Evolutionary conservation across 2,888 invertebrate genomes (phyloP).

Genomic region (Ariolimax columbianus): DNA sequence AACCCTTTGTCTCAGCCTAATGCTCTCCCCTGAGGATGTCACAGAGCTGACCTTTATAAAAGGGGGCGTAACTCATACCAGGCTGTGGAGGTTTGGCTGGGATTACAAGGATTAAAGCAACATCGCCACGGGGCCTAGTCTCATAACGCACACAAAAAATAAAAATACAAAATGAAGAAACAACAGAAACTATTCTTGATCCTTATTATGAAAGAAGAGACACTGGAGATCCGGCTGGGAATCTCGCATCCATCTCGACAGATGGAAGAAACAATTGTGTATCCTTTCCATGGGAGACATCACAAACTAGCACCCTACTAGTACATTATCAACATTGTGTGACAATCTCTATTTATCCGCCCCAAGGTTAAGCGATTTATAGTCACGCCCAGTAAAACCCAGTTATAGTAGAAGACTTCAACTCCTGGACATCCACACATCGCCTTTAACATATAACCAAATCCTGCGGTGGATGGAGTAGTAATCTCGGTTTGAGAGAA

Average conservation of each 20-base stretch:
- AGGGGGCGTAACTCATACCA: slow-evolving; percentile 18
- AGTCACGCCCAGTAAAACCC: neutral
- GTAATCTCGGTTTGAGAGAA: too few species aligned
- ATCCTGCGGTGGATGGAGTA: too few species aligned
- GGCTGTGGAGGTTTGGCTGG: neutral
- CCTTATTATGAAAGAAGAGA: neutral
- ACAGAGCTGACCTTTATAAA: slow-evolving; percentile 36
- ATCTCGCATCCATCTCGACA: neutral
- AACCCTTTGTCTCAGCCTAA: slow-evolving; percentile 31
- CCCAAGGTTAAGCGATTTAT: neutral
- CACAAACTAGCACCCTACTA: neutral
- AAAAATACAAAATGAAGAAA: neutral
- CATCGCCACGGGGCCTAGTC: neutral
- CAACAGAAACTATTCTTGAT: neutral
- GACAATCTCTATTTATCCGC: neutral
- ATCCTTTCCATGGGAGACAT: neutral
- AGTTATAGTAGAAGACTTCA: too few species aligned
- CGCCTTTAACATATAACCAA: too few species aligned
- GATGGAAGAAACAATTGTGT: neutral
- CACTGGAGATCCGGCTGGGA: neutral
- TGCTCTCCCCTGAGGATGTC: slow-evolving; percentile 5
- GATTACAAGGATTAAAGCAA: slow-evolving; percentile 35
- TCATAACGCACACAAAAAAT: neutral
- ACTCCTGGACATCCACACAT: too few species aligned
- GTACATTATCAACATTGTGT: neutral